Evolutionary conservation across 2,888 invertebrate genomes (phyloP).

Genomic region (Neoascia interrupta): DNA sequence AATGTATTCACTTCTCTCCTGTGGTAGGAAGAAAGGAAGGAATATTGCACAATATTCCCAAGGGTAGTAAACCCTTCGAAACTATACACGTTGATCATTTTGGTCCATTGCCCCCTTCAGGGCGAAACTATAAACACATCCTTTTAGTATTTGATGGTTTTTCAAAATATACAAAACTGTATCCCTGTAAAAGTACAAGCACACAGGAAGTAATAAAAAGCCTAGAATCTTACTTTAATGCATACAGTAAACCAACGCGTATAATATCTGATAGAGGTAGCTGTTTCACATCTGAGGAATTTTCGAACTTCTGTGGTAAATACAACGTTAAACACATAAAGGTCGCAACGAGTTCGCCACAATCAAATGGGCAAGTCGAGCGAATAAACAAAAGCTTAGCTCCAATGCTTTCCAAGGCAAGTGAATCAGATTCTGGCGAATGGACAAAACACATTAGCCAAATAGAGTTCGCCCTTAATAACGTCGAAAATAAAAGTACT

Average conservation of each 20-base stretch:
- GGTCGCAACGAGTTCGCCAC: constrained; percentile 31
- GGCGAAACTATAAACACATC: constrained; percentile 56
- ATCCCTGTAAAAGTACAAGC: constrained; percentile 24
- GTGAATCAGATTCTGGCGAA: constrained; percentile 4
- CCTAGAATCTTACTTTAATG: constrained; percentile 29
- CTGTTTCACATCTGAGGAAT: constrained; percentile 39
- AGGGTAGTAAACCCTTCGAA: too few species aligned
- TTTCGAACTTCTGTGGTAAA: constrained; percentile 4
- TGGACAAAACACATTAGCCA: not conserved
- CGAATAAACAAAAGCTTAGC: constrained; percentile 6
- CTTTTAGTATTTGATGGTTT: constrained; percentile 41
- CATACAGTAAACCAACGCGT: constrained; percentile 6
- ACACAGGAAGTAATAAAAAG: constrained; percentile 19
- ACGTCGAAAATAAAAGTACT: constrained; percentile 68
- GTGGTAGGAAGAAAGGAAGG: too few species aligned
- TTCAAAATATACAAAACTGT: constrained; percentile 74
- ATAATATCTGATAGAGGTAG: constrained; percentile 38
- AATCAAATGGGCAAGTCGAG: constrained; percentile 33
- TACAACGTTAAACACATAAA: constrained; percentile 21
- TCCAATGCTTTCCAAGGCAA: constrained; percentile 46
- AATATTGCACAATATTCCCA: constrained; percentile 15
- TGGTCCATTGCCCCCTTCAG: constrained; percentile 75
- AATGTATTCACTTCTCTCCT: constrained; percentile 75
- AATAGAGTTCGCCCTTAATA: constrained; percentile 22
- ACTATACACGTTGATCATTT: constrained; percentile 78